These are phyloP conservation scores for Etheostoma perlongum DNA, from an alignment of 2,797 vertebrate genomes.

Conservation along the genomic window DNA sequence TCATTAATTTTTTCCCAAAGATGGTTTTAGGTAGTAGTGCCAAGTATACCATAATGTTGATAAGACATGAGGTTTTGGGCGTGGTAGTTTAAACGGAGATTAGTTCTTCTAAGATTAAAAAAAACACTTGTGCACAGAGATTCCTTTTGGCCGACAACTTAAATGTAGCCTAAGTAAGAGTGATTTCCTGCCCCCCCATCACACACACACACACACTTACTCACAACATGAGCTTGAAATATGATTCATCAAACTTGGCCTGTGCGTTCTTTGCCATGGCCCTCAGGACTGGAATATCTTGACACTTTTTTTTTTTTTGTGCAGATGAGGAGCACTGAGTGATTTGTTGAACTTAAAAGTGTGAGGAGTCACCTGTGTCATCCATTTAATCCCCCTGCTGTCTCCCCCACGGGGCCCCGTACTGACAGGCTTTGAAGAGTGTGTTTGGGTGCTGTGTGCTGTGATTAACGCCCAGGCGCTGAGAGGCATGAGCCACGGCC, in stretches of 20 bases:
- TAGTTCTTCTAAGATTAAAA: no score
- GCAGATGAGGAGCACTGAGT: constrained; percentile 38
- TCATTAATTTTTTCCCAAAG: no score
- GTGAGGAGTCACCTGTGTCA: constrained; percentile 46
- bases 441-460: constrained; percentile 27
- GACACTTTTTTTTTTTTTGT: background rate
- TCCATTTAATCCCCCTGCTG: constrained; percentile 31
- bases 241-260: constrained; percentile 37
- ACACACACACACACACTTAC: background rate
- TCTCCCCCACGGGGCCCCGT: background rate
- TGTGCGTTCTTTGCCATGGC: background rate
- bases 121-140: no score
- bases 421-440: constrained; percentile 23
- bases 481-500: constrained; percentile 45
- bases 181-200: constrained; percentile 10
- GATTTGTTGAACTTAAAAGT: constrained; percentile 32
- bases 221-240: constrained; percentile 25
- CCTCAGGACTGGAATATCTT: constrained; percentile 24
- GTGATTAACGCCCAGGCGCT: constrained; percentile 36
- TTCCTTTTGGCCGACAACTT: no score
- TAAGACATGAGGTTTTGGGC: no score
- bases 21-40: no score
- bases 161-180: constrained; percentile 18
- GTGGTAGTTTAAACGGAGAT: no score
- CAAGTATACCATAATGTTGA: no score